Percentiles rank a stretch among this genome's conserved stretches.
phyloP scores from a whole-genome alignment of 2,797 vertebrate species.

The Natrix natrix region DNA sequence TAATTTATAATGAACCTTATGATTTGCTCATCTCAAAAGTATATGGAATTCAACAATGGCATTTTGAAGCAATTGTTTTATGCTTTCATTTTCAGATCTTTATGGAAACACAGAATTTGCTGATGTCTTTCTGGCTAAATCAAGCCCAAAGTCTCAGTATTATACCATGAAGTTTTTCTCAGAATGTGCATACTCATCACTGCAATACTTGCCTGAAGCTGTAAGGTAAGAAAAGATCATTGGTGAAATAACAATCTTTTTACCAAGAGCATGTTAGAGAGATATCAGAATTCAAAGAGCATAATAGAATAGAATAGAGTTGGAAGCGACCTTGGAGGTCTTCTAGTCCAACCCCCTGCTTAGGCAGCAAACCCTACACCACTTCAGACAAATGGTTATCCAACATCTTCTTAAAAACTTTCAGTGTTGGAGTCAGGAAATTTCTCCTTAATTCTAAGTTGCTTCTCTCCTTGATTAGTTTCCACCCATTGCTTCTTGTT shows the following conservation, averaged over 20 bases:
- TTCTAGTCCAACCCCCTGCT: too few species aligned
- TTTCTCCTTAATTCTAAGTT: too few species aligned
- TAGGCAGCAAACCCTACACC: too few species aligned
- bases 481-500: too few species aligned
- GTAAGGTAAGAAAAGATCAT: conserved; percentile 76
- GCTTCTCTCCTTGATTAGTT: too few species aligned
- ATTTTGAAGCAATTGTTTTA: neutral
- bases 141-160: conserved; percentile 77
- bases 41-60: neutral
- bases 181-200: conserved; percentile 82
- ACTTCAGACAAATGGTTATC: too few species aligned
- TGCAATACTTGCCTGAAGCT: conserved; percentile 83
- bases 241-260: neutral
- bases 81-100: conserved; percentile 65
- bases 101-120: conserved; percentile 85
- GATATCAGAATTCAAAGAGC: too few species aligned
- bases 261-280: neutral
- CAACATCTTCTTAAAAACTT: too few species aligned
- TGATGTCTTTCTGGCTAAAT: conserved; percentile 77
- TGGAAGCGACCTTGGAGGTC: too few species aligned
- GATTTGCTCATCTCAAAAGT: neutral
- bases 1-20: neutral
- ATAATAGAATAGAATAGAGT: too few species aligned
- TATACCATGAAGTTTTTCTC: conserved; percentile 83
- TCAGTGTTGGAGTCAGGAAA: too few species aligned